Conservation (phyloP, 2,113 vertebrate species). For the Genyomyrus donnyi region DNA sequence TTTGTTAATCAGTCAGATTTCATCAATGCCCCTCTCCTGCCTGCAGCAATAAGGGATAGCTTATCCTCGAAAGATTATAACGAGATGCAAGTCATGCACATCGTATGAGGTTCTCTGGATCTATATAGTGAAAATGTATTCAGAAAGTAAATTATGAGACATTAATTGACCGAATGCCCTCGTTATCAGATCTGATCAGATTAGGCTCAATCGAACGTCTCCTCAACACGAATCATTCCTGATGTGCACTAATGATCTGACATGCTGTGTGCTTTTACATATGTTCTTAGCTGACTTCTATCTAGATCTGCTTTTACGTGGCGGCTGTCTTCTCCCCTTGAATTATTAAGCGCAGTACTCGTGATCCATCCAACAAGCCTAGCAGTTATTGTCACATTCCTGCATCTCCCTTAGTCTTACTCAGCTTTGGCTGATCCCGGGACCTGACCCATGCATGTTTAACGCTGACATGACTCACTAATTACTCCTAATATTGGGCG, state of each 20-base stretch:
- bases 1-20: neutral
- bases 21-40: neutral
- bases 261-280: neutral
- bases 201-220: neutral
- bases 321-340: neutral
- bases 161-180: constrained; percentile 7
- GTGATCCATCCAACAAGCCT: neutral
- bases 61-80: neutral
- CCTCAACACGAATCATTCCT: neutral
- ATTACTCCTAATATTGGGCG: neutral
- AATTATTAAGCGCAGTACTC: neutral
- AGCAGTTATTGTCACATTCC: neutral
- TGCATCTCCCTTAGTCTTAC: neutral
- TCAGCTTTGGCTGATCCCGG: neutral
- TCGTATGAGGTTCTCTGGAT: neutral
- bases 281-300: neutral
- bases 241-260: neutral
- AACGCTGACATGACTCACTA: neutral
- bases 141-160: neutral
- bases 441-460: neutral
- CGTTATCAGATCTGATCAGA: neutral
- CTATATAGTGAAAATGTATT: neutral
- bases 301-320: neutral
- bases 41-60: neutral
- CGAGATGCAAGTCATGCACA: neutral